Conservation (phyloP, 2,113 vertebrate species). For the Perca fluviatilis region DNA sequence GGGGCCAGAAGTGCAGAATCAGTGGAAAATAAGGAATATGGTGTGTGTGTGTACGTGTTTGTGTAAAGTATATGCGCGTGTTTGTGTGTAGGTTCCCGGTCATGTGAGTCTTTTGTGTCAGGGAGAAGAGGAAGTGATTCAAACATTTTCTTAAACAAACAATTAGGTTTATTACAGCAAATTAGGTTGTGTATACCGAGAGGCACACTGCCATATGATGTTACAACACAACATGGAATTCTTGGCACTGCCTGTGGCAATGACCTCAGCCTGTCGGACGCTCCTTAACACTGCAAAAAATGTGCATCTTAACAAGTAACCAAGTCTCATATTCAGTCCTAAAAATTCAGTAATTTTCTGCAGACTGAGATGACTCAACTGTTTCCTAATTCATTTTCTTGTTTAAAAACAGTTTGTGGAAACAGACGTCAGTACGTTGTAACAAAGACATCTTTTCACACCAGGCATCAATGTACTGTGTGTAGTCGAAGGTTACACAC, state of each 20-base stretch:
- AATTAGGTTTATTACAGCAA: constrained; percentile 68
- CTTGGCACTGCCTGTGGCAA: constrained; percentile 15
- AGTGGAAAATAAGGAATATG: constrained; percentile 38
- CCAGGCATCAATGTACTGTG: background rate
- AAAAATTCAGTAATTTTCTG: background rate
- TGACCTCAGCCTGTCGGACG: constrained; percentile 44
- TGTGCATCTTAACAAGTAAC: background rate
- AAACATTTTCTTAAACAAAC: constrained; percentile 56
- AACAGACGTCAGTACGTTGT: background rate
- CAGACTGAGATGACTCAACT: background rate
- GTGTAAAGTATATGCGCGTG: too few species aligned
- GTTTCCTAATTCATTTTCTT: background rate
- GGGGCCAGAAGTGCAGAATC: constrained; percentile 17
- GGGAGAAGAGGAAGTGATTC: constrained; percentile 60
- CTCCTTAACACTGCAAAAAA: constrained; percentile 7
- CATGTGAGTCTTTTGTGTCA: constrained; percentile 38
- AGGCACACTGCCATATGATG: constrained; percentile 53
- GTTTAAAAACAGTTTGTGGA: background rate
- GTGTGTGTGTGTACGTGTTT: background rate
- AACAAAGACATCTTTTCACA: constrained; percentile 5
- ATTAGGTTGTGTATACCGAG: constrained; percentile 58
- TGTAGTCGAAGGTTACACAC: background rate
- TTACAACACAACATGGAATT: constrained; percentile 38
- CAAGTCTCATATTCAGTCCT: background rate
- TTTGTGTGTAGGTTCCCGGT: background rate